phyloP scores from a whole-genome alignment of 2,113 vertebrate species.

The Motacilla alba region DNA sequence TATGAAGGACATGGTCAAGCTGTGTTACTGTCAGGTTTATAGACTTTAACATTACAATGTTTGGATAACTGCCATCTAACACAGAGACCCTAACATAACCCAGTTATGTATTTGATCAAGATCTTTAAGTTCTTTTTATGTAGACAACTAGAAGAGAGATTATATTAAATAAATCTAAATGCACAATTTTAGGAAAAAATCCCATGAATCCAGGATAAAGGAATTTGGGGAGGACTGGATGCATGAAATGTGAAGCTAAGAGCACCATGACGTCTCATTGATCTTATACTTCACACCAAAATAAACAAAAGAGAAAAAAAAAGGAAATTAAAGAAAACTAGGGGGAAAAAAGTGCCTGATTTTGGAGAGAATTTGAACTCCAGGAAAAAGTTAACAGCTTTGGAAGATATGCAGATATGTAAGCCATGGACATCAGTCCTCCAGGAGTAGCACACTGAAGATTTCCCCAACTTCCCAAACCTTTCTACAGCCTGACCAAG shows the following conservation, averaged over 20 bases:
- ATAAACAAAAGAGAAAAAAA: not conserved
- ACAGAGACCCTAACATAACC: not conserved
- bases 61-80: not conserved
- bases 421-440: not conserved
- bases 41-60: not conserved
- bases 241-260: not conserved
- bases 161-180: not conserved
- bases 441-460: not conserved
- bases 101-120: not conserved
- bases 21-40: not conserved
- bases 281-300: not conserved
- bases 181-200: not conserved
- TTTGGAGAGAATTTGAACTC: not conserved
- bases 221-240: not conserved
- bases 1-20: not conserved
- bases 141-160: not conserved
- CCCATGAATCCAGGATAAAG: accelerated
- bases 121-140: not conserved
- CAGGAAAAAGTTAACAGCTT: not conserved
- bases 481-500: not conserved
- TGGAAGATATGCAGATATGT: not conserved
- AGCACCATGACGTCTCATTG: not conserved
- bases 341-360: accelerated
- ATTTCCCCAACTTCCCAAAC: not conserved
- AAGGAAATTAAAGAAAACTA: not conserved